These are phyloP conservation scores for Salticus scenicus DNA, from an alignment of 2,888 invertebrate species.

Conservation along the genomic window DNA sequence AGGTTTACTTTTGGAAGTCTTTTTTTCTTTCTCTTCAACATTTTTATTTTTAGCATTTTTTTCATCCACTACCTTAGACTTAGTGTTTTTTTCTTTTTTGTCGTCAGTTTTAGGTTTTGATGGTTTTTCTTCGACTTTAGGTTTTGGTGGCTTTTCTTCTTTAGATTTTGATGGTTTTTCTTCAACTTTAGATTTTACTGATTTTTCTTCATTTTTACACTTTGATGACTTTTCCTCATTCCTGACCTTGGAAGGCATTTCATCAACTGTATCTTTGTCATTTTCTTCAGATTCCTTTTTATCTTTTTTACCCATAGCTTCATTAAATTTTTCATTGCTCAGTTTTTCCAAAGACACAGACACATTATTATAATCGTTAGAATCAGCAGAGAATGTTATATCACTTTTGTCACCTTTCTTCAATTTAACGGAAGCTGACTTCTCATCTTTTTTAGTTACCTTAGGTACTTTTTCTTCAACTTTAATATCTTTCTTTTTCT, in stretches of 20 bases:
- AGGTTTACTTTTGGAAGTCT: slow-evolving; percentile 4
- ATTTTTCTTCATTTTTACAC: slow-evolving; percentile 23
- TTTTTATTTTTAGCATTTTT: slow-evolving; percentile 26
- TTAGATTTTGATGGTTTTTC: slow-evolving; percentile 11
- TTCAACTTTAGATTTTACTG: slow-evolving; percentile 1
- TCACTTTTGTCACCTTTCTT: neutral
- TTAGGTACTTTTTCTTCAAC: neutral
- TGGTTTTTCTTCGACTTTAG: slow-evolving; percentile 12
- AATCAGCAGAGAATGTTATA: neutral
- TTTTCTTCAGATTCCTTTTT: slow-evolving; percentile 14
- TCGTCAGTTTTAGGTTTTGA: neutral
- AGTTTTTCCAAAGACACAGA: slow-evolving; percentile 46
- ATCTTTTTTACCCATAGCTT: slow-evolving; percentile 29
- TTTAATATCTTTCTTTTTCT: slow-evolving; percentile 19
- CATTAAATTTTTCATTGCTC: slow-evolving; percentile 40
- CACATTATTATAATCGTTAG: slow-evolving; percentile 30
- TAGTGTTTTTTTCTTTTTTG: neutral
- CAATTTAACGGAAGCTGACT: neutral
- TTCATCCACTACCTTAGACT: neutral
- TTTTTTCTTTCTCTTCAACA: slow-evolving; percentile 20
- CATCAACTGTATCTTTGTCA: too few relatives aligned
- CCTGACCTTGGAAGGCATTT: neutral
- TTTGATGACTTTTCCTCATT: slow-evolving; percentile 15
- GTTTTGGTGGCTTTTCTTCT: slow-evolving; percentile 8
- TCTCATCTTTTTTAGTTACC: neutral